Base-by-base conservation (phyloP, 35 echinoderm and acorn worm species). In the Apostichopus californicus region DNA sequence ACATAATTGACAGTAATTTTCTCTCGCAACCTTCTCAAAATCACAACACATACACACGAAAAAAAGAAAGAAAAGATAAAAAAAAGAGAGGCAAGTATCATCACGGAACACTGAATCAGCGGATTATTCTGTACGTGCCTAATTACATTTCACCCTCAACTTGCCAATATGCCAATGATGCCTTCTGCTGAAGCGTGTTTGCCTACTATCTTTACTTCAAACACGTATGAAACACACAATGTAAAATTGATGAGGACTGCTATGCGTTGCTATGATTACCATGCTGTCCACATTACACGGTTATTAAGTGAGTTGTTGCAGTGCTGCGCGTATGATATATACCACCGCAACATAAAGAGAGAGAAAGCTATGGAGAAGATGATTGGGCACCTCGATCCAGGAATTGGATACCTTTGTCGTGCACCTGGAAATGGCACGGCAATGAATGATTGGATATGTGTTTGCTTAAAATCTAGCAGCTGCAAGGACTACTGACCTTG, bases 61-160 rank as follows among this genome's bases (percentile, higher is more conserved):
- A 17, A 21, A 75, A 75, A 75, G 71, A 24, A 73, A 73, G n/a
- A 73, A 8, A 6, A 18, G 2, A 18, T 20, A 22, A 75, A 6
- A 75, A 22, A 75, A 22, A 75, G 64, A 10, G 64, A 68, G 64
- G 21, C 17, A 61, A 61, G 8, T 61, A 61, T 61, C 58, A 61
- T 9, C 8, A 12, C 7, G 12, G 58, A 61, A 85, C 4, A 55
- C 57, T 85, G 55, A 55, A 25, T 53, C 55, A 17, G 54, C 23
- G 57, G 55, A 85, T 85, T 85, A 85, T 85, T 85, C 54, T 85
- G 81, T 58, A 85, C 55, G 56, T 85, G 81, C 55, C 57, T 85
- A 85, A 85, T 85, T 85, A 85, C 55, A 84, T 84, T 84, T 84
- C 55, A 84, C 81, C 81, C 81, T 84, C 81, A 15, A 84, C 81